Base-by-base conservation (phyloP, 1,140 invertebrate species). In the Eriosoma lanigerum region DNA sequence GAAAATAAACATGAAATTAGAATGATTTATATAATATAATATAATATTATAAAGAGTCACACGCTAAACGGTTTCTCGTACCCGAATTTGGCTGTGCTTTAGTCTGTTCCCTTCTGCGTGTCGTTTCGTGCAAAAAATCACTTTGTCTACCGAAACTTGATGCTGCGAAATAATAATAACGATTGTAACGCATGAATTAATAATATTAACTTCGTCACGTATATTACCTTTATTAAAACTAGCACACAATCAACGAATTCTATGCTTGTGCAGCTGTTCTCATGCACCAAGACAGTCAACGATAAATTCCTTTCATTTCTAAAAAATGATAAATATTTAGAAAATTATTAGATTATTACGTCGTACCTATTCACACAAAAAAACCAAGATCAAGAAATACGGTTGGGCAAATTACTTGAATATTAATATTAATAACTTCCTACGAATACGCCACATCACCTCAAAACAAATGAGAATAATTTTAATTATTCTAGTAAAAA, bases 51-150 rank as follows among this genome's bases (percentile, higher is more conserved):
- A n/a, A n/a, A n/a, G n/a, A 38, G 60, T 26, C n/a, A 21, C 26
- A 21, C 21, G 52, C 17, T 19, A 75, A 58, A 58, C 32, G 26
- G 58, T 58, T 4, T 38, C 3, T 76, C 73, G 9, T 44, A 68
- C 56, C 66, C 54, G 19, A 78, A 72, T 62, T 81, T 81, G 81
- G 56, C 70, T 81, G 32, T 81, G 26, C 19, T 76, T 60, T 4
- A 81, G 32, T 5, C 50, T 58, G 19, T 78, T 75, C 13, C 73
- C 72, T 64, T 62, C 54, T 26, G 72, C 38, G 56, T 48, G 32
- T n/a, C 72, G 81, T 21, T 62, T 81, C 29, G 75, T 78, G 56
- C 75, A 78, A 78, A 78, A 78, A 19, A 78, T 60, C 38, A 78
- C 75, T 78, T 78, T 78, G 56, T 78, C 75, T 56, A 78, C 75